phyloP scores from a whole-genome alignment of 2,888 invertebrate genomes.

The Eupithecia dodoneata region DNA sequence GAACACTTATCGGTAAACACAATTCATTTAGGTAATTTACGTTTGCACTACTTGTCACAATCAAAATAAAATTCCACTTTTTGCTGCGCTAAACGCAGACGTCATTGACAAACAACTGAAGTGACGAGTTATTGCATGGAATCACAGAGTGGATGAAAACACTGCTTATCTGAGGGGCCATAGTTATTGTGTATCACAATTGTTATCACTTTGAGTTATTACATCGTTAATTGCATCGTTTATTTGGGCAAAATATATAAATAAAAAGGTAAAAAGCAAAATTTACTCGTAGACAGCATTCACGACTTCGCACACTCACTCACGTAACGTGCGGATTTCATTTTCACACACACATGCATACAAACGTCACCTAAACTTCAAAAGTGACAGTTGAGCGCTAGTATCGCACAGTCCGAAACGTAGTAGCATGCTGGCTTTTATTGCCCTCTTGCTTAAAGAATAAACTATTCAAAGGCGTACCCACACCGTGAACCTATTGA shows the following conservation, averaged over 20 bases:
- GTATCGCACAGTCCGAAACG: constrained; percentile 52
- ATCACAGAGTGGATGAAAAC: constrained; percentile 80
- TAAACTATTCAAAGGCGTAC: too few relatives aligned
- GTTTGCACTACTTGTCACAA: constrained; percentile 82
- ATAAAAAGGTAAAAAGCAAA: constrained; percentile 83
- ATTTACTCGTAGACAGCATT: constrained; percentile 79
- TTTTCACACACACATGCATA: constrained; percentile 60
- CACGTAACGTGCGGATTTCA: constrained; percentile 77
- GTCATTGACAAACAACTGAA: constrained; percentile 84
- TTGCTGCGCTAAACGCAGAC: constrained; percentile 84
- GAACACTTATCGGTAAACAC: constrained; percentile 77
- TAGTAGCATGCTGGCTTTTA: background rate
- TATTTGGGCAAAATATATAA: constrained; percentile 78
- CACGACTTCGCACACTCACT: constrained; percentile 82
- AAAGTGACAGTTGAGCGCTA: constrained; percentile 70
- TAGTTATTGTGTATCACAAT: constrained; percentile 78
- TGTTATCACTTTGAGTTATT: constrained; percentile 79
- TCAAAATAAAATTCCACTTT: constrained; percentile 83
- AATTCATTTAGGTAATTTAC: constrained; percentile 67
- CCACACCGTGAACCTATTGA: too few relatives aligned
- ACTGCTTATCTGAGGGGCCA: constrained; percentile 74
- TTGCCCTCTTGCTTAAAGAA: too few relatives aligned
- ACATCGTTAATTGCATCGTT: constrained; percentile 74
- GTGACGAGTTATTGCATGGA: constrained; percentile 81
- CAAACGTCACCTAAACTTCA: constrained; percentile 49